phyloP scores from a whole-genome alignment of 2,888 invertebrate species.

The Pyrgus malvae region DNA sequence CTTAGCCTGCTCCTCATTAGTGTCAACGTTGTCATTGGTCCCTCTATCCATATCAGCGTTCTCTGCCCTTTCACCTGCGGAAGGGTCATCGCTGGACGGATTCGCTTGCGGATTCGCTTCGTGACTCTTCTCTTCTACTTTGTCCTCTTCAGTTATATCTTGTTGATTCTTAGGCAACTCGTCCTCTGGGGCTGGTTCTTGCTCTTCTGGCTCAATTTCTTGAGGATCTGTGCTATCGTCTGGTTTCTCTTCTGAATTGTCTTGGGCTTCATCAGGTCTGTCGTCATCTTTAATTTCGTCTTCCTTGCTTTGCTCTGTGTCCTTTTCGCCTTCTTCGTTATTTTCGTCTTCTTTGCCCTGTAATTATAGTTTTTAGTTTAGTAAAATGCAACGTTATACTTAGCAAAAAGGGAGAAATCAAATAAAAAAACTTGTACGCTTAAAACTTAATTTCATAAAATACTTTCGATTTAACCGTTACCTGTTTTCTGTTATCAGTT shows the following conservation, averaged over 20 bases:
- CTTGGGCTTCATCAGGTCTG: slow-evolving; percentile 33
- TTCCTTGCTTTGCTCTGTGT: slow-evolving; percentile 64
- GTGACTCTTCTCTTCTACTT: slow-evolving; percentile 65
- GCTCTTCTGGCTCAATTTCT: slow-evolving; percentile 34
- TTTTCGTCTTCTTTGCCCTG: slow-evolving; percentile 35
- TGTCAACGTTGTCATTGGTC: slow-evolving; percentile 74
- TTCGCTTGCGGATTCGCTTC: slow-evolving; percentile 78
- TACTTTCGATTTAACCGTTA: slow-evolving; percentile 1
- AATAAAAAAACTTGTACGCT: not conserved
- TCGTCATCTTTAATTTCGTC: slow-evolving; percentile 68
- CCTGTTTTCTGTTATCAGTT: too few species aligned
- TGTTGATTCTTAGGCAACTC: slow-evolving; percentile 68
- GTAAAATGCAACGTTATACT: not conserved
- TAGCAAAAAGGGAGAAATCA: not conserved
- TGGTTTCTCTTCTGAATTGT: slow-evolving; percentile 49
- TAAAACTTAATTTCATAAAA: not conserved
- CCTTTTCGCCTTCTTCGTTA: slow-evolving; percentile 41
- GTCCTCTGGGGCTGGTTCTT: slow-evolving; percentile 51
- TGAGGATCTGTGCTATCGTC: slow-evolving; percentile 44
- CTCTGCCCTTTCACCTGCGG: slow-evolving; percentile 73
- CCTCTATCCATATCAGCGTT: slow-evolving; percentile 73
- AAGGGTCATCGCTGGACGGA: slow-evolving; percentile 71
- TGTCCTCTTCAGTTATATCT: slow-evolving; percentile 65
- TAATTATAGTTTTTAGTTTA: not conserved
- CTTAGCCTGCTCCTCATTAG: slow-evolving; percentile 69